Base-by-base conservation (phyloP, 2,888 invertebrate species). In the Kuschelorhynchus macadamiae region DNA sequence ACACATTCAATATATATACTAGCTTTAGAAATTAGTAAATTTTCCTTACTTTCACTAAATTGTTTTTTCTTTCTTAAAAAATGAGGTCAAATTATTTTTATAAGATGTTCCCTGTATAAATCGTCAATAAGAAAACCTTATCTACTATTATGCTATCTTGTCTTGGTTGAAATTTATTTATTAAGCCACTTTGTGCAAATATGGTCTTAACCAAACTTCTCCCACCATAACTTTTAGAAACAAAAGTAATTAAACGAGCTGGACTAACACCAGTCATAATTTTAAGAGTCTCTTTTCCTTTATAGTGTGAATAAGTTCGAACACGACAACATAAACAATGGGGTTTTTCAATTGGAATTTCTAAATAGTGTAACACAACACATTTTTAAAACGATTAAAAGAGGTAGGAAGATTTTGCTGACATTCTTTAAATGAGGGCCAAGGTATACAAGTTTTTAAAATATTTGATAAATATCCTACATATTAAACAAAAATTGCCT, bases 21-120 rank as follows among this genome's bases (percentile, higher is more conserved):
- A 16, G 49, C 49, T 30, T 7, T 11, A 49, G 49, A 7, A 21
- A 49, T 49, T 11, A 7, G 5, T n/a, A 7, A 3, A 25, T 25
- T 49, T 25, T 7, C 14, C 12, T 8, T 30, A 7, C 14, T 11
- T 49, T 25, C 30, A 8, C 25, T 9, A 30, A 49, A 12, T 12
- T 49, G 21, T 49, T 49, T 20, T 25, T 49, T 49, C 8, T 25
- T 49, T 25, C 49, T 49, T 14, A 49, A 30, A 25, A 49, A 49
- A 30, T 2, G 21, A 12, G 49, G 21, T 25, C 25, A 5, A 21
- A 49, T 12, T 17, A 49, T 14, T 14, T 46, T 46, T 3, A 46
- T 46, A 30, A 30, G 9, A 30, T 30, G 30, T 30, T 30, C 30
- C 9, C 9, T 30, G 30, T 9, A 30, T 30, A 30, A 7, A 7